Evolutionary conservation across 2,113 vertebrate species (phyloP), one percentile per base, ranked within the genome.

Genomic region (Tichodroma muraria): DNA sequence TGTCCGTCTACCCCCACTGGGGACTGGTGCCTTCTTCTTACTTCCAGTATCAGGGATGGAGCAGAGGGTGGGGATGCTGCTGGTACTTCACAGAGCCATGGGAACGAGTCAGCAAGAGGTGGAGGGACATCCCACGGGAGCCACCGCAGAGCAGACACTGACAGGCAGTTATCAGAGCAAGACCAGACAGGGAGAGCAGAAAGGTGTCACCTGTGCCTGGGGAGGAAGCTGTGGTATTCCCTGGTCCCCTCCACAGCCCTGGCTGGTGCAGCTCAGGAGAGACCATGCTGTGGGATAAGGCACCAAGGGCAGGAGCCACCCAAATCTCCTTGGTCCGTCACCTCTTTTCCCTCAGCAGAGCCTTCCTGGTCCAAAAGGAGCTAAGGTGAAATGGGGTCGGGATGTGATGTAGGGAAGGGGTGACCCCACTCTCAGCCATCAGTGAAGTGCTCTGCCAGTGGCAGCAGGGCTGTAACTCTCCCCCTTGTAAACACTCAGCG

Each of bases 241-340:
- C 17, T 3, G 2, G 7, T 52, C 65, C 31, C 13, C 35, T 66
- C 40, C 9, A 9, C 21, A 66, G 35, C 38, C 45, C 70, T 66
- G 38, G 21, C 54, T 49, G 52, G 11, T 3, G 3, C 38, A 71
- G 38, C 35, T 6, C 11, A 6, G 22, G 38, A 50, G 30, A 27
- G 8, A 40, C 31, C 24, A 6, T 30, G 25, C 30, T 27, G 21
- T 61, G 19, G 42, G 7, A 1, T 68, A 40, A 82, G 47, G 66
- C 37, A 71, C 30, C 82, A 89, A 57, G 14, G 8, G 30, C 59
- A 66, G 42, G 20, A 80, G 20, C n/a, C 38, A 33, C 47, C 21
- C 6, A 4, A 56, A 47, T 31, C 23, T 56, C 24, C 47, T 64
- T 3, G 1, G 21, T 89, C 52, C 1, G 0, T 35, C 16, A 14